Percentiles rank a stretch among this genome's conserved stretches.
These are phyloP conservation scores for Belonocnema kinseyi DNA, from an alignment of 1,140 invertebrate genomes.

Conservation along the genomic window DNA sequence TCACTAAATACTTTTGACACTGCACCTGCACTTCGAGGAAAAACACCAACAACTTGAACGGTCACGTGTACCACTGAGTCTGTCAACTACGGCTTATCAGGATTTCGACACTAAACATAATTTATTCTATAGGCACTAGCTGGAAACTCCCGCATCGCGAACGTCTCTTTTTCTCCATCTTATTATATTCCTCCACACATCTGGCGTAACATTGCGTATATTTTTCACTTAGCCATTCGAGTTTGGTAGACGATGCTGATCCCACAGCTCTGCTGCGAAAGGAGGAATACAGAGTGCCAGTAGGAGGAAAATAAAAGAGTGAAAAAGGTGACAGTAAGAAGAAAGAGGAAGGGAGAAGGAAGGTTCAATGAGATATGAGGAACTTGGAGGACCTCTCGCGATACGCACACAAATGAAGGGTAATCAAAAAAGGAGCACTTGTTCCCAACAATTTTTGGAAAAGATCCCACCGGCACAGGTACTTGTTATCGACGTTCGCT, in stretches of 20 bases:
- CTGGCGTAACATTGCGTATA: background rate
- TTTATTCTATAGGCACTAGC: background rate
- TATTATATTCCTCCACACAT: background rate
- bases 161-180: conserved; percentile 1
- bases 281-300: background rate
- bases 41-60: background rate
- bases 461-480: background rate
- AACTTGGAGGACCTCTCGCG: background rate
- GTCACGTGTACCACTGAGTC: no score
- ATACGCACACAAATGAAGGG: background rate
- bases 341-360: background rate
- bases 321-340: background rate
- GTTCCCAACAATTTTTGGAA: background rate
- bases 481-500: conserved; percentile 8
- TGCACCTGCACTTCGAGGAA: background rate
- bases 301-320: background rate
- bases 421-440: background rate
- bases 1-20: background rate
- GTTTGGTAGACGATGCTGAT: background rate
- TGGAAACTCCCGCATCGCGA: background rate
- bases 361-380: background rate
- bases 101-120: background rate
- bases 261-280: background rate
- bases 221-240: background rate
- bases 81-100: background rate